phyloP scores from a whole-genome alignment of 2,888 invertebrate species.

The Cryptus armator region DNA sequence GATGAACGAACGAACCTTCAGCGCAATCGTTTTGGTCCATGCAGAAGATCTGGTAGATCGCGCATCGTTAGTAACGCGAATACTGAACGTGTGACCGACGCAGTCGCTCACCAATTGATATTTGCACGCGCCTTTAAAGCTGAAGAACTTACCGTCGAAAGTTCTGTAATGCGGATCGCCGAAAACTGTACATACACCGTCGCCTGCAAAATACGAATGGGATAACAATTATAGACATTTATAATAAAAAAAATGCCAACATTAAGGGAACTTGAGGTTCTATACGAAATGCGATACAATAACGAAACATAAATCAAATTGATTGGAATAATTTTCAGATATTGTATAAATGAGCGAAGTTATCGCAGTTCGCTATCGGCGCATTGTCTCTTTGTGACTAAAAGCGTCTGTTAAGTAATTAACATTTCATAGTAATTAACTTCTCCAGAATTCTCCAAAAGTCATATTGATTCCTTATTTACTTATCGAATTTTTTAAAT shows the following conservation, averaged over 20 bases:
- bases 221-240: constrained; percentile 25
- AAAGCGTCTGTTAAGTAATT: too few relatives aligned
- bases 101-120: constrained; percentile 96
- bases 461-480: too few relatives aligned
- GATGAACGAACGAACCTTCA: constrained; percentile 86
- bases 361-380: too few relatives aligned
- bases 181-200: constrained; percentile 96
- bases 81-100: constrained; percentile 91
- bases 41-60: constrained; percentile 93
- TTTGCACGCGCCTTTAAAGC: constrained; percentile 97
- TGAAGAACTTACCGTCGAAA: constrained; percentile 97
- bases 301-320: too few relatives aligned
- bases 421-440: too few relatives aligned
- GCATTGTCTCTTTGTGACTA: too few relatives aligned
- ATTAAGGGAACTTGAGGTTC: neutral
- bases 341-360: too few relatives aligned
- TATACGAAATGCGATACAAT: too few relatives aligned
- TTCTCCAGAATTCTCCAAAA: too few relatives aligned
- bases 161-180: constrained; percentile 98
- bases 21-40: constrained; percentile 95
- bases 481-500: too few relatives aligned
- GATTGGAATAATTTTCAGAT: too few relatives aligned
- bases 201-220: constrained; percentile 86
- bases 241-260: too few relatives aligned
- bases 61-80: constrained; percentile 96